These are phyloP conservation scores for Mirza zaza DNA, from an alignment of 2,113 vertebrate species.

Conservation along the genomic window DNA sequence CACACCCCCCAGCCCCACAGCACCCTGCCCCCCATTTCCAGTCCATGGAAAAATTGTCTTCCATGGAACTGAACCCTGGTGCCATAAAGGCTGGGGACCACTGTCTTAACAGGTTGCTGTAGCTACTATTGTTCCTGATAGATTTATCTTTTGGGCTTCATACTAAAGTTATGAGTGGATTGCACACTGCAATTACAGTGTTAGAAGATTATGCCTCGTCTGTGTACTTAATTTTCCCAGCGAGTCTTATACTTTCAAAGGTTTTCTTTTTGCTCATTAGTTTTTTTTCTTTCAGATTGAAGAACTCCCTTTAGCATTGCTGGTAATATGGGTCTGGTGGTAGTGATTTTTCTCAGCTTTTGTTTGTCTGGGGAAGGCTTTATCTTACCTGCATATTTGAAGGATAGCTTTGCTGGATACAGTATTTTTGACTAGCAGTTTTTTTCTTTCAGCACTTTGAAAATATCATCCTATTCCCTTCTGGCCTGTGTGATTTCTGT, in stretches of 20 bases:
- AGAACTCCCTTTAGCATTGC: not conserved
- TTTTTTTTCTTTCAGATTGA: not conserved
- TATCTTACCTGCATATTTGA: not conserved
- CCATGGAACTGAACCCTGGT: too few relatives aligned
- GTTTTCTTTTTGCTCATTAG: not conserved
- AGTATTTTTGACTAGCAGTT: not conserved
- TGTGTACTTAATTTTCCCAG: not conserved
- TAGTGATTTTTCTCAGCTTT: not conserved
- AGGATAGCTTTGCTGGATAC: not conserved
- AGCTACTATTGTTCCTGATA: not conserved
- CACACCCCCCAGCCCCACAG: too few relatives aligned
- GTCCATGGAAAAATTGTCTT: too few relatives aligned
- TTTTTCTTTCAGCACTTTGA: not conserved
- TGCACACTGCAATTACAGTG: not conserved
- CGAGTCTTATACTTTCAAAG: not conserved
- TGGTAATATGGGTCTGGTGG: not conserved
- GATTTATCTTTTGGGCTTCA: not conserved
- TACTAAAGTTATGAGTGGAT: not conserved
- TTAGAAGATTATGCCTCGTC: not conserved
- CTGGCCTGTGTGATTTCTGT: not conserved
- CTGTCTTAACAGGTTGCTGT: not conserved
- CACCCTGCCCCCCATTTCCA: too few relatives aligned
- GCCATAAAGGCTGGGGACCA: too few relatives aligned
- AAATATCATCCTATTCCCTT: not conserved
- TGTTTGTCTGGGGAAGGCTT: not conserved